These are phyloP conservation scores for Aphelenchoides bicaudatus DNA, from an alignment of 2,888 invertebrate genomes.

Conservation along the genomic window DNA sequence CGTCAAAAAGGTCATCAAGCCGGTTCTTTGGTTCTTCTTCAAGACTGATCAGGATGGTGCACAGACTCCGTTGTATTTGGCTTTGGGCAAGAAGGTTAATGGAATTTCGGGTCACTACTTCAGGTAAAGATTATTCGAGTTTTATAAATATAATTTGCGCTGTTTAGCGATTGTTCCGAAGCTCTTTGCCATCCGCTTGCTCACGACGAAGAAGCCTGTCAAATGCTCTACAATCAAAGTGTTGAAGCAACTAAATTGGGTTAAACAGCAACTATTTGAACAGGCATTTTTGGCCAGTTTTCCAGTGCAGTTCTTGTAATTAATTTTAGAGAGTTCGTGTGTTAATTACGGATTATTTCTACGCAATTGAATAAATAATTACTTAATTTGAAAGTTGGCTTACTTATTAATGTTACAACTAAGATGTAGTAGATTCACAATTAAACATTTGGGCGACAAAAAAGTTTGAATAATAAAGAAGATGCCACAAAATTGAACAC, in stretches of 20 bases:
- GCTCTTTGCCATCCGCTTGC: slow-evolving; percentile 37
- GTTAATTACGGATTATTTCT: too few relatives aligned
- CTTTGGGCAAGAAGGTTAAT: slow-evolving; percentile 73
- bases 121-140: slow-evolving; percentile 20
- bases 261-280: too few relatives aligned
- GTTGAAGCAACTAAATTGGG: slow-evolving; percentile 33
- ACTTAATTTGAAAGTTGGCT: too few relatives aligned
- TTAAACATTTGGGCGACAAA: too few relatives aligned
- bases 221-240: slow-evolving; percentile 55
- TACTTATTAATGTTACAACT: too few relatives aligned
- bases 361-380: too few relatives aligned
- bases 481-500: too few relatives aligned
- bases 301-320: too few relatives aligned
- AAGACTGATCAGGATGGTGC: slow-evolving; percentile 78
- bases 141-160: slow-evolving; percentile 3
- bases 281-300: too few relatives aligned
- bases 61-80: slow-evolving; percentile 73
- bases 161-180: slow-evolving; percentile 45
- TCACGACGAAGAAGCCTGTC: slow-evolving; percentile 45
- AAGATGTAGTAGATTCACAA: too few relatives aligned
- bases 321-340: too few relatives aligned
- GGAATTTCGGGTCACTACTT: slow-evolving; percentile 77
- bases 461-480: too few relatives aligned
- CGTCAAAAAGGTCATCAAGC: slow-evolving; percentile 38
- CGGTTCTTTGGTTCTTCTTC: slow-evolving; percentile 59